Base-by-base conservation (phyloP, 2,888 invertebrate genomes). In the Luffia ferchaultella region DNA sequence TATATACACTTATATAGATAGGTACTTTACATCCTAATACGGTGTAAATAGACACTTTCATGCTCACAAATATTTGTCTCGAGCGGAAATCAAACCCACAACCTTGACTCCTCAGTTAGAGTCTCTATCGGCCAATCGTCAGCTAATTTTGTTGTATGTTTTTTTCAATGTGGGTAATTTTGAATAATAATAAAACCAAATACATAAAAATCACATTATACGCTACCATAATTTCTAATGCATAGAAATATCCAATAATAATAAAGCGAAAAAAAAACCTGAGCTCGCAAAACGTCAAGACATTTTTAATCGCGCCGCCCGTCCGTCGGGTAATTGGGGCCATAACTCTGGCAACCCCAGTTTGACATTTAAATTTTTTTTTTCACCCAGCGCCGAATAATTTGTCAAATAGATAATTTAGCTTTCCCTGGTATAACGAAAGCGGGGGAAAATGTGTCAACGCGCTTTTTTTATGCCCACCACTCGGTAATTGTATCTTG, bases 281-380 rank as follows among this genome's bases (percentile, higher is more conserved):
- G n/a, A 64, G 65, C 55, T 68, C 63, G 75, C 72, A 64, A 67
- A 66, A 72, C 68, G 68, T 67, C 70, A 76, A 78, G 76, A 78
- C 73, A 78, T 68, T 77, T 78, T 79, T 80, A 80, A 82, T 79
- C 76, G 76, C 62, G 63, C 63, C 61, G 60, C 65, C 16, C 66
- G 63, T 64, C 57, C 30, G 60, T 54, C 60, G 62, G 63, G 71
- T 82, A 82, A 83, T 83, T 82, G 82, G 71, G 75, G 72, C 71
- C 63, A 82, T 83, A 80, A 80, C 70, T 82, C 75, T 78, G 71
- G 74, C 76, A 71, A 64, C 78, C 79, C 78, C 74, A 68, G 62
- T 78, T 77, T 79, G 82, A 82, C 82, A 80, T 82, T 82, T 80
- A 73, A 71, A 66, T 78, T 75, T 74, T 45, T 72, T 78, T 69